phyloP scores from a whole-genome alignment of 2,797 vertebrate species.

The Setipinna tenuifilis region DNA sequence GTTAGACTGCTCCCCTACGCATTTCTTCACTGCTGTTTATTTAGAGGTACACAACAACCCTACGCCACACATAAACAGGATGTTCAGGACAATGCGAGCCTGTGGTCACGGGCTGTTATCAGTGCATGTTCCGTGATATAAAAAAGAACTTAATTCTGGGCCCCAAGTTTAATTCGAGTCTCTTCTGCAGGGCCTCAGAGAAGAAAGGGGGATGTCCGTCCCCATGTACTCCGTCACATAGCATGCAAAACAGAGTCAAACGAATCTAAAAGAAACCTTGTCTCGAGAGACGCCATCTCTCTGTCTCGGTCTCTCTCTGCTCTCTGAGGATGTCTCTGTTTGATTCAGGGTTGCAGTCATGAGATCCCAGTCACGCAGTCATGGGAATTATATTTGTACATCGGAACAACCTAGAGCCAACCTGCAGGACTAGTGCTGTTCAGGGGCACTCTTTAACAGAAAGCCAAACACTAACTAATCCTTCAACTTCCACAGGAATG shows the following conservation, averaged over 20 bases:
- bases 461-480: constrained; percentile 20
- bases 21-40: constrained; percentile 1
- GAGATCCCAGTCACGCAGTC: constrained; percentile 37
- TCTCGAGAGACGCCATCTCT: neutral
- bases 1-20: neutral
- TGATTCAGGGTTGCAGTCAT: constrained; percentile 40
- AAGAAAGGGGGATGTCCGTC: constrained; percentile 29
- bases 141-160: neutral
- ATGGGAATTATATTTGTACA: constrained; percentile 41
- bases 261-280: constrained; percentile 20
- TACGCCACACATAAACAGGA: neutral
- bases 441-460: neutral
- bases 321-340: constrained; percentile 9
- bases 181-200: neutral
- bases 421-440: constrained; percentile 21
- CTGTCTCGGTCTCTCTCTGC: neutral
- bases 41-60: constrained; percentile 10
- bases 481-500: constrained; percentile 8
- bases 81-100: constrained; percentile 1
- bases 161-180: neutral
- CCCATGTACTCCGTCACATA: neutral
- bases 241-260: neutral
- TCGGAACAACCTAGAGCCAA: constrained; percentile 29
- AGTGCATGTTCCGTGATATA: neutral
- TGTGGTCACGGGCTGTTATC: neutral